Evolutionary conservation across 2,888 invertebrate genomes (phyloP).

Genomic region (Ormyrus pomaceus): DNA sequence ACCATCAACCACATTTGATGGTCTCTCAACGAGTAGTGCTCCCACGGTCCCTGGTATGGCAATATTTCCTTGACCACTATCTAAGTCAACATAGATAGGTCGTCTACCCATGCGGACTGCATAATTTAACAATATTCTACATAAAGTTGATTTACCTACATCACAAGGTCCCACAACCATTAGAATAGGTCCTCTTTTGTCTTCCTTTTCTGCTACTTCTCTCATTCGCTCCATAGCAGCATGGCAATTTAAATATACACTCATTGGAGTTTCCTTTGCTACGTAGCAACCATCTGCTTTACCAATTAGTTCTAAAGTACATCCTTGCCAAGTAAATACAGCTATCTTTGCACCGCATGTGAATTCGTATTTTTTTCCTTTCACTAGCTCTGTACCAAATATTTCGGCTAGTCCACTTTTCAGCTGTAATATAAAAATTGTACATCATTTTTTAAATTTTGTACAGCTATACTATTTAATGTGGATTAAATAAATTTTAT

Average conservation of each 20-base stretch:
- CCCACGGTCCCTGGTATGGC: constrained; percentile 95
- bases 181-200: constrained; percentile 87
- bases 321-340: constrained; percentile 97
- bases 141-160: constrained; percentile 96
- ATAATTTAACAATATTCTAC: constrained; percentile 93
- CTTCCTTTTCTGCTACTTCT: constrained; percentile 85
- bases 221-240: constrained; percentile 95
- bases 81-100: constrained; percentile 95
- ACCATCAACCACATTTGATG: constrained; percentile 95
- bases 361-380: constrained; percentile 94
- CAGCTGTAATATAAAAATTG: constrained; percentile 78
- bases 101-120: constrained; percentile 92
- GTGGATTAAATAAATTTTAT: background rate
- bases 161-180: constrained; percentile 96
- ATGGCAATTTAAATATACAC: constrained; percentile 96
- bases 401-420: constrained; percentile 95
- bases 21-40: constrained; percentile 92
- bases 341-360: constrained; percentile 94
- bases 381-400: constrained; percentile 96
- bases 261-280: constrained; percentile 98
- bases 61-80: constrained; percentile 95
- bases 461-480: no score
- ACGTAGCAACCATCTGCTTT: constrained; percentile 95
- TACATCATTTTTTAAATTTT: no score
- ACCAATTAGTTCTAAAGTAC: constrained; percentile 89